phyloP scores from a whole-genome alignment of 1,140 invertebrate species.

The Platyscapa corneri region DNA sequence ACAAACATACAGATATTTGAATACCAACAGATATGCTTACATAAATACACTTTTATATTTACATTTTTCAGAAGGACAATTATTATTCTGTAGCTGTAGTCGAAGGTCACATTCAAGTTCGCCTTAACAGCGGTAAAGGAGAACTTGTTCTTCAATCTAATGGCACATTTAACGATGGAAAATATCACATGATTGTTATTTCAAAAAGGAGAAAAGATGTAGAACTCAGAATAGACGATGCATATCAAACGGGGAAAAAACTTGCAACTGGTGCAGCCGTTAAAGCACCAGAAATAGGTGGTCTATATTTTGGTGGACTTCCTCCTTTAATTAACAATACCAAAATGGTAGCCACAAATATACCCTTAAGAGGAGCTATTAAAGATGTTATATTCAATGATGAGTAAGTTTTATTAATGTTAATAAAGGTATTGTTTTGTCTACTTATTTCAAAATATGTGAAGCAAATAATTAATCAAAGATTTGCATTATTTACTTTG shows the following conservation, averaged over 20 bases:
- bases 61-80: constrained; percentile 69
- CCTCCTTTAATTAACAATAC: constrained; percentile 75
- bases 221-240: constrained; percentile 80
- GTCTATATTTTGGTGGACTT: constrained; percentile 80
- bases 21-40: too few relatives aligned
- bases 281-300: constrained; percentile 73
- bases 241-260: constrained; percentile 72
- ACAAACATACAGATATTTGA: too few relatives aligned
- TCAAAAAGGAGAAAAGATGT: constrained; percentile 75
- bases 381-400: constrained; percentile 88
- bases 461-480: too few relatives aligned
- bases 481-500: too few relatives aligned
- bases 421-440: background rate
- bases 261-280: constrained; percentile 74
- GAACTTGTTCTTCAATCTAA: constrained; percentile 78
- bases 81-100: constrained; percentile 82
- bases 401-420: constrained; percentile 75
- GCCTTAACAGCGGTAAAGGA: constrained; percentile 82
- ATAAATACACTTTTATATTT: background rate
- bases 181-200: constrained; percentile 78
- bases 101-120: constrained; percentile 79
- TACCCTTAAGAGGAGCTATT: constrained; percentile 82
- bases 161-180: constrained; percentile 79
- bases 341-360: constrained; percentile 75
- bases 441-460: background rate